phyloP scores from a whole-genome alignment of 2,113 vertebrate species.

The Channa maculata region DNA sequence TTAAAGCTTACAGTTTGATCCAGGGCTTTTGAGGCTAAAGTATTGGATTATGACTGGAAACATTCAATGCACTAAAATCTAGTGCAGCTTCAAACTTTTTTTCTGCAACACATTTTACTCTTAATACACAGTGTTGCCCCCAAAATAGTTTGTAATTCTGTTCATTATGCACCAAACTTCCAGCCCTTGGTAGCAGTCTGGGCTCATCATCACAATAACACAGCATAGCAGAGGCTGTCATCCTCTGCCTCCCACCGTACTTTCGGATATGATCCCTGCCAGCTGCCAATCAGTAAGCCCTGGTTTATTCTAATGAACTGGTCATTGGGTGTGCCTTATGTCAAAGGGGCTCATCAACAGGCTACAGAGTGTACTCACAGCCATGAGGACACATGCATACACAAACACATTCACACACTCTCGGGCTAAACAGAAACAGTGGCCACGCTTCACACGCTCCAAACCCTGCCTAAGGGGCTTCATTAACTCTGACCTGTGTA shows the following conservation, averaged over 20 bases:
- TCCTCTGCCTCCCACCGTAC: conserved; percentile 32
- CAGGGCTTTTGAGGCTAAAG: conserved; percentile 5
- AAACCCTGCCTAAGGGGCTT: conserved; percentile 74
- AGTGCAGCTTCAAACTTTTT: conserved; percentile 38
- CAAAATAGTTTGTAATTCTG: conserved; percentile 52
- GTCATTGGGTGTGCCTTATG: conserved; percentile 53
- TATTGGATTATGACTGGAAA: conserved; percentile 7
- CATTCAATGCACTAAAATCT: conserved; percentile 11
- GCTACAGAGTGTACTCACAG: conserved; percentile 51
- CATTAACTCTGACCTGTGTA: conserved; percentile 76
- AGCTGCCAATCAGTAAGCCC: conserved; percentile 33
- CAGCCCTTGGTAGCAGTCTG: conserved; percentile 60
- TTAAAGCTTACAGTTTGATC: conserved; percentile 16
- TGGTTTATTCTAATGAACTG: conserved; percentile 71
- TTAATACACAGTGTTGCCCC: conserved; percentile 24
- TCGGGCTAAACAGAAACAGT: conserved; percentile 66
- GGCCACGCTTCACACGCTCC: conserved; percentile 63
- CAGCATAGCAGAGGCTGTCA: conserved; percentile 28
- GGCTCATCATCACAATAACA: conserved; percentile 64
- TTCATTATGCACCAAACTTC: conserved; percentile 65
- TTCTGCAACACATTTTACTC: conserved; percentile 50
- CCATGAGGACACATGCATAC: conserved; percentile 34
- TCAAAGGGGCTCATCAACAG: conserved; percentile 69
- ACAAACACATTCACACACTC: conserved; percentile 47
- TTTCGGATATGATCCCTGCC: conserved; percentile 13